Percentiles rank a stretch among this genome's conserved stretches.
These are phyloP conservation scores for Neomorphus geoffroyi DNA, from an alignment of 2,797 vertebrate genomes.

Conservation along the genomic window DNA sequence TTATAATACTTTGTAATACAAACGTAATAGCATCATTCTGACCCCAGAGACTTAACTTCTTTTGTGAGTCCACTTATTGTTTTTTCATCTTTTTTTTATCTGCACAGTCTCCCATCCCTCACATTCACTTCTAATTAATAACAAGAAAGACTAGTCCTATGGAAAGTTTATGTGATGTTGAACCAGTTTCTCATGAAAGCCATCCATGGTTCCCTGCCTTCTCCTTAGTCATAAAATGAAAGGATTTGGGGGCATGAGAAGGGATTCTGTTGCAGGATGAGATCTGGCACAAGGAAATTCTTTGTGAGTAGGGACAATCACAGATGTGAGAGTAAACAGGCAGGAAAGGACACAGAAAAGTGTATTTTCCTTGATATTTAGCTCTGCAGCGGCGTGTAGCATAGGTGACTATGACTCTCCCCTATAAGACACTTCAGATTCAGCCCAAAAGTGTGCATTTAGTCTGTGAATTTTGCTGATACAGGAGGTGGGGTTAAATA, in stretches of 20 bases:
- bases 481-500: background rate
- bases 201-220: background rate
- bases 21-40: background rate
- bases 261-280: background rate
- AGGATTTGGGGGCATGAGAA: background rate
- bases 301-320: background rate
- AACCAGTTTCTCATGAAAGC: background rate
- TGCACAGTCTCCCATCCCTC: background rate
- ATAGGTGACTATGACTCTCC: background rate
- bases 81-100: background rate
- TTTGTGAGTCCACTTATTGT: background rate
- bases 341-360: background rate
- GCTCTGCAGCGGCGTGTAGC: background rate
- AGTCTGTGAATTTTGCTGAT: background rate
- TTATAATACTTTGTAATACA: background rate
- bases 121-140: background rate
- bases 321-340: background rate
- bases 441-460: background rate
- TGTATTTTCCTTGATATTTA: background rate
- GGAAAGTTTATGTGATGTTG: background rate
- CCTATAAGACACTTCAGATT: background rate
- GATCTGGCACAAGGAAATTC: background rate
- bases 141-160: background rate
- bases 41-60: background rate
- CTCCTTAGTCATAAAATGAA: background rate